Evolutionary conservation across 2,888 invertebrate species (phyloP).

Genomic region (Aspidiotus rigidus): DNA sequence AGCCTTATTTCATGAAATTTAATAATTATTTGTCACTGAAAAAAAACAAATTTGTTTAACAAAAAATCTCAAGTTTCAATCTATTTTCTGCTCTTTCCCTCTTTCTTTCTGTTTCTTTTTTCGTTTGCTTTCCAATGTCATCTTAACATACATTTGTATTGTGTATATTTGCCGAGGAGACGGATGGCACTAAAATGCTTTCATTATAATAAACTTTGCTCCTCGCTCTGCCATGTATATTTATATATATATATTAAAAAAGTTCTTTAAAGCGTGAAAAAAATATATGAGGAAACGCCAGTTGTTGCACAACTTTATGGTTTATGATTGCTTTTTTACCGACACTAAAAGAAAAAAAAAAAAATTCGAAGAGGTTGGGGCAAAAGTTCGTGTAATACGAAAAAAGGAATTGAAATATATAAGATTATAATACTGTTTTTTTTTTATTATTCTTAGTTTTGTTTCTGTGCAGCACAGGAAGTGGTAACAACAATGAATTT

Average conservation of each 20-base stretch:
- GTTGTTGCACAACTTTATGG: slow-evolving; percentile 33
- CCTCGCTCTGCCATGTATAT: slow-evolving; percentile 16
- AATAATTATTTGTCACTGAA: too few species aligned
- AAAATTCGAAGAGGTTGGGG: neutral
- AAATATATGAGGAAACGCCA: slow-evolving; percentile 33
- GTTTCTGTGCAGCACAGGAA: neutral
- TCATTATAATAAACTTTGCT: slow-evolving; percentile 32
- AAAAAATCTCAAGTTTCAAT: too few species aligned
- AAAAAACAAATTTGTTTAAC: too few species aligned
- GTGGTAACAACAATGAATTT: neutral
- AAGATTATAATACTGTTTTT: neutral
- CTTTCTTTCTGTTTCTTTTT: too few species aligned
- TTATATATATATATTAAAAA: slow-evolving; percentile 33
- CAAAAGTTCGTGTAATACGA: neutral
- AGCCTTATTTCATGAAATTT: too few species aligned
- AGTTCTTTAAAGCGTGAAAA: slow-evolving; percentile 32
- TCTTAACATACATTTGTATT: too few species aligned
- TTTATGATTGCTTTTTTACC: slow-evolving; percentile 30
- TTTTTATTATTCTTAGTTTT: neutral
- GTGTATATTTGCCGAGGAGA: neutral
- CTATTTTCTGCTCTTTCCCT: too few species aligned
- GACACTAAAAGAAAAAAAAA: slow-evolving; percentile 14
- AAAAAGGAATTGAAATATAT: neutral
- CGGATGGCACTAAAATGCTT: slow-evolving; percentile 17
- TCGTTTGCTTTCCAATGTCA: too few species aligned